Percentiles rank a stretch among this genome's conserved stretches.
Evolutionary conservation across 2,797 vertebrate genomes (phyloP).

Genomic region (Podargus strigoides): DNA sequence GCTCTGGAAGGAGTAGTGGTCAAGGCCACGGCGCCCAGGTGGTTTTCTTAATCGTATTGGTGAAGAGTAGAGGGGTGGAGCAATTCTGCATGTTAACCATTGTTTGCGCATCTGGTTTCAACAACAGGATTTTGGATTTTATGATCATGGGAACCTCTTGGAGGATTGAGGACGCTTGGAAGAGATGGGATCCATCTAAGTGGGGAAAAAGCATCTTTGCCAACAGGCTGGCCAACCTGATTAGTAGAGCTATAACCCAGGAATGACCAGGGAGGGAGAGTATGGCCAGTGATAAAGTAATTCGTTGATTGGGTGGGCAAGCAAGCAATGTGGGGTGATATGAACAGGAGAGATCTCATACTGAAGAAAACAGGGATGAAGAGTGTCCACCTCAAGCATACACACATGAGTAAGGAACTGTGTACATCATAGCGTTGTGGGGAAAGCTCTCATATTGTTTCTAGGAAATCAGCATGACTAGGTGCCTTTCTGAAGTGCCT

Average conservation of each 20-base stretch:
- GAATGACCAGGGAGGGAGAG: neutral
- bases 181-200: neutral
- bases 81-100: neutral
- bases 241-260: neutral
- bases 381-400: neutral
- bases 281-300: neutral
- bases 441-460: neutral
- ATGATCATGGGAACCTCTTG: neutral
- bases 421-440: neutral
- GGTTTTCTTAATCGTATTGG: neutral
- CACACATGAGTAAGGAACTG: neutral
- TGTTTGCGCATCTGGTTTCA: neutral
- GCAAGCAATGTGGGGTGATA: neutral
- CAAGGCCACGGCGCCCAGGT: neutral
- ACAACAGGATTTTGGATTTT: neutral
- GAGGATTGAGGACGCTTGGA: neutral
- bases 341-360: neutral
- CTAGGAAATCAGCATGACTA: neutral
- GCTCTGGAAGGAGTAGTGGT: neutral
- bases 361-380: neutral
- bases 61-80: neutral
- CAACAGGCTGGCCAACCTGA: neutral
- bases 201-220: neutral
- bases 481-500: neutral
- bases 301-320: neutral